A percentile compares a stretch with the other conserved stretches of the same genome.
These are phyloP conservation scores for Mya arenaria DNA, from an alignment of 1,140 invertebrate species.

Conservation along the genomic window DNA sequence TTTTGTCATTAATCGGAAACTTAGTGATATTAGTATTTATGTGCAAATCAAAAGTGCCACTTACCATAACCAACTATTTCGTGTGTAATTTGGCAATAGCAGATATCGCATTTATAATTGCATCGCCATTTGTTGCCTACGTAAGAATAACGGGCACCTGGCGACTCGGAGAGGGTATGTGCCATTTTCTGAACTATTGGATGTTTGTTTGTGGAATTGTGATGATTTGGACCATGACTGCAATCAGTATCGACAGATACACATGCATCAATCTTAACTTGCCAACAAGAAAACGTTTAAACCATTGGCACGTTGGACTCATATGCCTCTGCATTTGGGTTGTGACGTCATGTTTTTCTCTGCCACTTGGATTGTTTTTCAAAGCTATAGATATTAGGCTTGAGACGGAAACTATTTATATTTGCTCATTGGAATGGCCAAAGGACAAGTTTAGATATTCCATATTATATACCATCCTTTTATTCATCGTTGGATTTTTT, in stretches of 20 bases:
- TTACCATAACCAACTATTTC: constrained; percentile 71
- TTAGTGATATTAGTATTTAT: constrained; percentile 62
- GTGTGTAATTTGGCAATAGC: constrained; percentile 73
- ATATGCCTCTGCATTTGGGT: constrained; percentile 68
- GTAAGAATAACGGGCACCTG: constrained; percentile 66
- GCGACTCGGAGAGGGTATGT: constrained; percentile 68
- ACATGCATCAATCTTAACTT: constrained; percentile 63
- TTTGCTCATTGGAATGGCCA: constrained; percentile 75
- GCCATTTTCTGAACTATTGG: constrained; percentile 62
- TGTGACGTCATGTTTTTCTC: constrained; percentile 49
- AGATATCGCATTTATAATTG: constrained; percentile 66
- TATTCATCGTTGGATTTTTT: constrained; percentile 62
- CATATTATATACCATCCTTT: constrained; percentile 54
- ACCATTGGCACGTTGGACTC: constrained; percentile 50
- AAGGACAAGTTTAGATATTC: constrained; percentile 48
- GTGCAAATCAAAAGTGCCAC: constrained; percentile 54
- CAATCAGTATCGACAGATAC: constrained; percentile 74
- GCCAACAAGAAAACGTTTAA: constrained; percentile 46
- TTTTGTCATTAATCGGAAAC: constrained; percentile 77
- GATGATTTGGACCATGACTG: constrained; percentile 74
- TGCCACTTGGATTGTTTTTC: constrained; percentile 69
- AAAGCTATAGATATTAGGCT: constrained; percentile 56
- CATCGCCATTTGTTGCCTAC: constrained; percentile 68
- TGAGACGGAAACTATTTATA: constrained; percentile 43
- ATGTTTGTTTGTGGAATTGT: constrained; percentile 68